Evolutionary conservation across 2,888 invertebrate species (phyloP), one percentile per base, ranked within the genome.

Genomic region (Archips crataeganus): DNA sequence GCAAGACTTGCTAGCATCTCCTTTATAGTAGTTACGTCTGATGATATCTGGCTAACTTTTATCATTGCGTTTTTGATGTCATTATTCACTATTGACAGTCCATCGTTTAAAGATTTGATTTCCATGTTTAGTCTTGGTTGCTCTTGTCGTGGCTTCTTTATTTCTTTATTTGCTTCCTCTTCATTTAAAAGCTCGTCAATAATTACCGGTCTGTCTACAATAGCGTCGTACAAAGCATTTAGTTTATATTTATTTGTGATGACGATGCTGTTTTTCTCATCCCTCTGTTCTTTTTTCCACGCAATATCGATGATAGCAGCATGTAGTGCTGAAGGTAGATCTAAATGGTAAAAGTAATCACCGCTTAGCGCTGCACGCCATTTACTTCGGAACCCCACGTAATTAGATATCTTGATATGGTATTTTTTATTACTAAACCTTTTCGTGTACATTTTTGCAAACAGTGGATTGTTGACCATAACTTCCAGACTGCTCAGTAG

Each of bases 401-500:
- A 54, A 9, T 54, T 54, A 54, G 23, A 23, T 54, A 54, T 54
- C 8, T 54, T 54, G 23, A 5, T 1, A 23, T 54, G 54, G n/a
- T 54, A 54, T 54, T 15, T 54, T 23, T 54, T 54, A 23, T 23
- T 23, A 15, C 54, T 15, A 9, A 54, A 54, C 9, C 23, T 54
- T 3, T 42, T 54, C 15, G 36, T 36, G 6, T 36, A 36, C 36
- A 36, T 5, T 5, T 36, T 36, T 3, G 54, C 23, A 10, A 54
- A 10, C 42, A 54, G 5, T 3, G 32, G 42, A n/a, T 23, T 47
- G 32, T 63, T 23, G 2, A 15, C 39, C 3, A 69, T 11, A 34
- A 49, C 72, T 64, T 87, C 87, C 23, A 87, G 71, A 39, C 83
- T 78, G 65, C 82, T 79, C 32, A 88, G 79, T 71, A 87, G 86